Evolutionary conservation across 1,140 invertebrate genomes (phyloP), one percentile per base, ranked within the genome.

Genomic region (Bombus cullumanus): DNA sequence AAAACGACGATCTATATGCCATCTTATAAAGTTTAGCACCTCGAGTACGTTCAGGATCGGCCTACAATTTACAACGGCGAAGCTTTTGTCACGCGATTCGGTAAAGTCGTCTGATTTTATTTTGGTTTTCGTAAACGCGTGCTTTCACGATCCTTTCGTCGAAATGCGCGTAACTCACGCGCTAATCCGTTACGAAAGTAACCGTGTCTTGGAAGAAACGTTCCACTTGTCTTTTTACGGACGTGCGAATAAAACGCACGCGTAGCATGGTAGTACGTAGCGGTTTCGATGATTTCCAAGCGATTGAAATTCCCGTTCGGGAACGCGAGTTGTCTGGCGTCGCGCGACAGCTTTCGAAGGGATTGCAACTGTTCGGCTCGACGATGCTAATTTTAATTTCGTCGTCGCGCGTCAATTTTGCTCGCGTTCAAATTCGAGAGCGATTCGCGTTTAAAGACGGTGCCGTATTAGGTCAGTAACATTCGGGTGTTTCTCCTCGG

Each of bases 381-480:
- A 62, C 28, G 10, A 62, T n/a, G 3, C 15, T 3, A 22, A n/a
- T 62, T 13, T 66, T 18, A 9, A 34, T 34, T 18, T 37, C 10
- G 37, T 3, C 4, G 15, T 15, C 1, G 22, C n/a, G 9, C n/a
- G 37, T 18, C 28, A 4, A 43, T 68, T 10, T 68, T 22, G 2
- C 18, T 22, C 31, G 66, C 31, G 18, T 18, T 22, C 15, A 15
- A 18, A 10, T 15, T 68, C 18, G 66, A n/a, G 2, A 39, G 12
- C 25, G 59, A n/a, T 18, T 37, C 37, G 41, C 41, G 62, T 31
- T 31, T 57, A 68, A 68, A 10, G 10, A 68, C n/a, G 18, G 0
- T 37, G 47, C 79, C 74, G 88, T 87, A 89, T 85, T 89, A 64
- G 88, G 88, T 89, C 78, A 89, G 86, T 89, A 84, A 86, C 86